Evolutionary conservation across 2,797 vertebrate species (phyloP), one percentile per base, ranked within the genome.

Genomic region (Parambassis ranga): DNA sequence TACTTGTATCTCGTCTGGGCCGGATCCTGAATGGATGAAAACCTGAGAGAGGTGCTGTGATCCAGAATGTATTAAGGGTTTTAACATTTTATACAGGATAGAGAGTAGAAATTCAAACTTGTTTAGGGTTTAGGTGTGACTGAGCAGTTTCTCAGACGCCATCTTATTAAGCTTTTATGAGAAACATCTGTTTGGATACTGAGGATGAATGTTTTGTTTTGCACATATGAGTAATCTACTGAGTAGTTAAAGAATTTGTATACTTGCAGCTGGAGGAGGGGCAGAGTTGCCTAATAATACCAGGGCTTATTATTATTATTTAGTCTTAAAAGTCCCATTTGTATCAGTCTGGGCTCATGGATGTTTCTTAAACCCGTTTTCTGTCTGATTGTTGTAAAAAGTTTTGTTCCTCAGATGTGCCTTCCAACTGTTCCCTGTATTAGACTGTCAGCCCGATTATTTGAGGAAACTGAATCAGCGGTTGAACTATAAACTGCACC

Each of bases 171-270:
- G 50, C 14, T 51, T 66, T 78, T 30, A 83, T 48, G 37, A 37
- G 60, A 78, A 75, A 78, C 79, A 79, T 61, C 57, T 85, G 80
- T 75, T 75, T 22, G 52, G 68, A 36, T 75, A 52, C 14, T 14
- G 3, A 43, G 7, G 39, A 22, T 39, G 61, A 18, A 3, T 15
- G 37, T 38, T 74, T 65, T 53, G 32, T 47, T 63, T 32, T 20
- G 18, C 44, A 22, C 5, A 46, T 20, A 4, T 42, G 44, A 67
- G 37, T 64, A 33, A 44, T 65, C 41, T 14, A 35, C 37, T 28
- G n/a, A 42, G 42, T n/a, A 33, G 11, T 4, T 64, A 30, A 18
- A 31, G 23, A 35, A 14, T 14, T 8, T 44, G 2, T 20, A 8
- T 50, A n/a, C n/a, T n/a, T n/a, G n/a, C n/a, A n/a, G n/a, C n/a